Evolutionary conservation across 1,140 invertebrate genomes (phyloP).

Genomic region (Panagrolaimus sp.): DNA sequence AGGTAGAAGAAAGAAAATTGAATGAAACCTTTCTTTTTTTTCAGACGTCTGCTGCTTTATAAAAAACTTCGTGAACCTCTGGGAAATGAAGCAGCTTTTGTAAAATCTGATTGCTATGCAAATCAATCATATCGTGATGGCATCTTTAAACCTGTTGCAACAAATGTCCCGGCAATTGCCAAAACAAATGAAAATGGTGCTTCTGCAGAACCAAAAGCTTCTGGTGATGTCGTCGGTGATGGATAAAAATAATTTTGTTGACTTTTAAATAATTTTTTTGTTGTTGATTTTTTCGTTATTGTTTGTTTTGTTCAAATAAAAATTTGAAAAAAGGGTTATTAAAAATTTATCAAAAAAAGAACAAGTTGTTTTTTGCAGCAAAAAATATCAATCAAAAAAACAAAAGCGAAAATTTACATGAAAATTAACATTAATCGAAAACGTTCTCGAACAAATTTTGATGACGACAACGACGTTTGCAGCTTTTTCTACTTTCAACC

Average conservation of each 20-base stretch:
- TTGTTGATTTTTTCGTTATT: too few species aligned
- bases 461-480: too few species aligned
- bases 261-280: conserved; percentile 4
- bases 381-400: too few species aligned
- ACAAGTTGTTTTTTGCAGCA: too few species aligned
- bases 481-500: too few species aligned
- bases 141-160: conserved; percentile 28
- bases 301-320: too few species aligned
- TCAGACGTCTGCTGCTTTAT: conserved; percentile 49
- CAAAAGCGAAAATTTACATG: too few species aligned
- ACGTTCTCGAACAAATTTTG: too few species aligned
- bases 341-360: too few species aligned
- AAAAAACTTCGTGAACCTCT: conserved; percentile 35
- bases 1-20: conserved; percentile 5
- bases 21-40: conserved; percentile 16
- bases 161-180: not conserved
- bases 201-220: not conserved
- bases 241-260: conserved; percentile 21
- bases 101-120: conserved; percentile 33
- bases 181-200: not conserved
- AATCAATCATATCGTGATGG: conserved; percentile 46
- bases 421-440: too few species aligned
- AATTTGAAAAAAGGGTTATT: too few species aligned
- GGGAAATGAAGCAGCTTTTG: conserved; percentile 27
- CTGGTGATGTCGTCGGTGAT: not conserved